Evolutionary conservation across 2,888 invertebrate genomes (phyloP).

Genomic region (Diarsia mendica): DNA sequence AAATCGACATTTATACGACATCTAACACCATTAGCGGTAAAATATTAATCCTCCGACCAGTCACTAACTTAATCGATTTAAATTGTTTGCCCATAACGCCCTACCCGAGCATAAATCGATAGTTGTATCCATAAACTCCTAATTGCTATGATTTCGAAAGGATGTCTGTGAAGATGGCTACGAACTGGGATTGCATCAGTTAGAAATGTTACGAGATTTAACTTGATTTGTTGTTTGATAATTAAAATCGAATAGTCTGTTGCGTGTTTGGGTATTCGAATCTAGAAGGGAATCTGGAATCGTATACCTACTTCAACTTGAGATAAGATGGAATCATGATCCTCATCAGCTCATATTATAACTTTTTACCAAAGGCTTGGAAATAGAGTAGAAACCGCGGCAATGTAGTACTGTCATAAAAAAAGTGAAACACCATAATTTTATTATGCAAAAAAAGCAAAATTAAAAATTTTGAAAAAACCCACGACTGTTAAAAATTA

Average conservation of each 20-base stretch:
- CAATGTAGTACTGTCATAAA: not conserved
- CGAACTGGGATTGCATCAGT: conserved; percentile 29
- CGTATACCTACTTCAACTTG: not conserved
- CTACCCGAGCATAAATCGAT: conserved; percentile 41
- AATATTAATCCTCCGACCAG: conserved; percentile 9
- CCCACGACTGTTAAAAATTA: no score
- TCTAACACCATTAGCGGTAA: not conserved
- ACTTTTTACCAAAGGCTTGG: not conserved
- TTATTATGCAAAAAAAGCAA: no score
- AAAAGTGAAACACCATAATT: not conserved
- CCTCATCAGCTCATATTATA: not conserved
- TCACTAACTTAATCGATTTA: conserved; percentile 9
- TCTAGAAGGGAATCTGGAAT: not conserved
- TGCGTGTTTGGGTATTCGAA: not conserved
- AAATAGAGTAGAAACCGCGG: not conserved
- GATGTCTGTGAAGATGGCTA: conserved; percentile 41
- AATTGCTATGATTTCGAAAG: conserved; percentile 43
- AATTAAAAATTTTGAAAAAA: no score
- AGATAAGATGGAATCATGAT: not conserved
- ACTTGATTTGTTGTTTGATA: conserved; percentile 11
- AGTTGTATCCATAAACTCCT: conserved; percentile 28
- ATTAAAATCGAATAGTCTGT: conserved; percentile 17
- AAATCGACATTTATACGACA: not conserved
- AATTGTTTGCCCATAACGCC: conserved; percentile 28
- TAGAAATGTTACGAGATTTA: conserved; percentile 32